Evolutionary conservation across 2,888 invertebrate genomes (phyloP), one percentile per base, ranked within the genome.

Genomic region (Kryphioiulus occultus): DNA sequence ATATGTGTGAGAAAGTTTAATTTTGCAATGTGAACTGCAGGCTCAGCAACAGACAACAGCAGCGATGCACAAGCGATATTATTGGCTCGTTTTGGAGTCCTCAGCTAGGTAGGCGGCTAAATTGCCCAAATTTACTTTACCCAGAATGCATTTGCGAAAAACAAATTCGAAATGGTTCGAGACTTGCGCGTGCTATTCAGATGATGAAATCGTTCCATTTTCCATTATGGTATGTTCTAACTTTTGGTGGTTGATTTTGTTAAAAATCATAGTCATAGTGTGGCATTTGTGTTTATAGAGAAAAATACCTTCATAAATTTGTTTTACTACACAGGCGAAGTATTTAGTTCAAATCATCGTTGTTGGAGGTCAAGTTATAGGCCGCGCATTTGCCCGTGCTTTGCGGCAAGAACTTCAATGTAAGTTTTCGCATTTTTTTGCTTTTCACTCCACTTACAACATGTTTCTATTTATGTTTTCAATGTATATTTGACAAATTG

Each of bases 271-370:
- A 47, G 3, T 15, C 12, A 0, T 19, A 17, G 17, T 47, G 47
- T 12, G 19, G 10, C 12, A 15, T 47, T 47, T 19, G 2, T 47
- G 47, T 47, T 47, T 19, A 0, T 42, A 12, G 42, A 15, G 42
- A 42, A 42, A 42, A 42, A 12, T 9, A 78, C 17, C 17, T 15
- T 78, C 30, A 78, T 15, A 78, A n/a, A 1, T 26, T 9, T 78
- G 9, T 84, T 83, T 83, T 35, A 7, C 19, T 5, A 26, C 87
- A 15, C 35, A 89, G 98, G 98, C 98, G 88, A 98, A 97, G 92
- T 97, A 98, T 92, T 93, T 99, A 90, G 96, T 96, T 87, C 98
- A 98, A 93, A 95, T 98, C 89, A 95, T 99, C 90, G 94, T 99
- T 44, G 93, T 96, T 89, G 98, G 98, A 82, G 94, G 95, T 3